Evolutionary conservation across 2,797 vertebrate species (phyloP), one percentile per base, ranked within the genome.

Genomic region (Notoglanidium macrostoma): DNA sequence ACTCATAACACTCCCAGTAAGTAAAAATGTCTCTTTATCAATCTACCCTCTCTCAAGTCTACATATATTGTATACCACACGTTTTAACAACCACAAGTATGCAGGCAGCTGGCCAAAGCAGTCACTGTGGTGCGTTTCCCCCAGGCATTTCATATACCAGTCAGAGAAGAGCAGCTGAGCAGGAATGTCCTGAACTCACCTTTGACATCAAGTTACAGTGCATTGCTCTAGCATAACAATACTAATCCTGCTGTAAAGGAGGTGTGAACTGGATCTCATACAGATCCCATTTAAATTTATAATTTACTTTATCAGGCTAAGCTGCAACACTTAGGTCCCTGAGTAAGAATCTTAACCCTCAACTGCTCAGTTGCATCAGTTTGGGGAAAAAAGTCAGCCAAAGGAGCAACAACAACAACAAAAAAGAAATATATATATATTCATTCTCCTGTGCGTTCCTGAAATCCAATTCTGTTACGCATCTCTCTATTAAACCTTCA

Each of bases 111-210:
- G 40, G 11, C 35, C 57, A 49, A 29, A 44, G 40, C 7, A 29
- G 51, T 26, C 44, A 35, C n/a, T 65, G 55, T 35, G 70, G 49
- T 7, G 15, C 57, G 10, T 26, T 35, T 21, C 86, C 29, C 14
- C 12, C 49, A 68, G 49, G 40, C 82, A 61, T 72, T 87, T 68
- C n/a, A 72, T 55, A 84, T 23, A 46, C 35, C n/a, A 70, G 74
- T 61, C 51, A 78, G 35, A 55, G 35, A 78, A 59, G 40, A 67
- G 35, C 61, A 68, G 46, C 32, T 59, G 32, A 3, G 61, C 61
- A 26, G 82, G 74, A 80, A 79, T 72, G 68, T 32, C 49, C 61
- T 59, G 11, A 70, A 14, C 49, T 79, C 40, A 73, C 54, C 74
- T 61, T 12, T 32, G 51, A 49, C 73, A 63, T 81, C 35, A 7